Evolutionary conservation across 2,888 invertebrate genomes (phyloP), one percentile per base, ranked within the genome.

Genomic region (Nomada fabriciana): DNA sequence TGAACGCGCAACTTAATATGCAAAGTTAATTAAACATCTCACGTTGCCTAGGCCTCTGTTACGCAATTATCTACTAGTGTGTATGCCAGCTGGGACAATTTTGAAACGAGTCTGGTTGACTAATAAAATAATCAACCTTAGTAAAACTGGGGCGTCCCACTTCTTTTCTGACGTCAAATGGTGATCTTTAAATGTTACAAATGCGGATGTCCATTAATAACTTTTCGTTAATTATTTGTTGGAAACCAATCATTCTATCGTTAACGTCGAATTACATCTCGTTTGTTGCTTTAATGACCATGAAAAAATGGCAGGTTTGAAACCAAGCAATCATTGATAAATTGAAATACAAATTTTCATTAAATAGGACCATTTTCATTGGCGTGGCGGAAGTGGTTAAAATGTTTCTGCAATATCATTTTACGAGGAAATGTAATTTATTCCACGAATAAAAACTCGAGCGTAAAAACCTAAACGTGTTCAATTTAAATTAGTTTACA

Each of bases 151-250:
- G 43, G 9, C 69, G 77, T 52, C 59, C 69, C 64, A 70, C 43
- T 77, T 77, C 43, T 52, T 59, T 43, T 29, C 23, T 70, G 64
- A 79, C 63, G 69, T 79, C 77, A 76, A 15, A 52, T 79, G 25
- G 18, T 18, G 42, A 18, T 52, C 63, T 57, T 52, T 43, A 42
- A 57, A 15, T 47, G 43, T 13, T 59, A 64, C 23, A 52, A 69
- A 42, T 23, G 43, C 23, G 36, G n/a, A 50, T 25, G 15, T 43
- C 43, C 64, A 59, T n/a, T 59, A 70, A 70, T 70, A 79, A 68
- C 47, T 23, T n/a, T 29, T 64, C 43, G 2, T 77, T 59, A 76
- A 64, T 64, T 77, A 70, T 63, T 72, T 42, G 53, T 53, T 20
- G 23, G 18, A 52, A 36, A 57, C 5, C 25, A 29, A 64, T 63